Evolutionary conservation across 2,797 vertebrate genomes (phyloP).

Genomic region (Rhinatrema bivittatum): DNA sequence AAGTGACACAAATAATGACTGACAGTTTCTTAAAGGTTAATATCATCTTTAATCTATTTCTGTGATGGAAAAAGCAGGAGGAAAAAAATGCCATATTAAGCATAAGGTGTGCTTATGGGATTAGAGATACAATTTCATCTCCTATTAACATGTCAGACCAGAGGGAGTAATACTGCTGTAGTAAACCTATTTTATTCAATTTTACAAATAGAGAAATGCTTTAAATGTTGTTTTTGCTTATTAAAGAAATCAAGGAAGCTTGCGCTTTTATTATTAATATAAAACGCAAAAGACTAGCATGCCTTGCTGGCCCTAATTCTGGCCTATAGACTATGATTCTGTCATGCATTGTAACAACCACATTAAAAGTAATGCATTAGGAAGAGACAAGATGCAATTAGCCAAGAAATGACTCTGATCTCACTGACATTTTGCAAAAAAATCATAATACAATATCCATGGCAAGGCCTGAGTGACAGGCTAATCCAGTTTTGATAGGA

Average conservation of each 20-base stretch:
- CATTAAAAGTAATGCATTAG: slow-evolving; percentile 96
- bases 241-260: too few relatives aligned
- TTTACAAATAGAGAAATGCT: slow-evolving; percentile 44
- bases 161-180: slow-evolving; percentile 38
- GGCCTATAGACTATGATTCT: slow-evolving; percentile 64
- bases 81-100: slow-evolving; percentile 52
- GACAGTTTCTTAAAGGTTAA: slow-evolving; percentile 74
- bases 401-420: slow-evolving; percentile 99
- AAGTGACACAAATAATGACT: slow-evolving; percentile 53
- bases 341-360: slow-evolving; percentile 92
- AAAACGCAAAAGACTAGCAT: slow-evolving; percentile 33
- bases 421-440: slow-evolving; percentile 99
- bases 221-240: slow-evolving; percentile 52
- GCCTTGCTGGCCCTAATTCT: slow-evolving; percentile 53
- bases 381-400: slow-evolving; percentile 98
- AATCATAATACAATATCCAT: slow-evolving; percentile 96
- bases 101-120: slow-evolving; percentile 60
- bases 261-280: neutral
- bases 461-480: slow-evolving; percentile 89
- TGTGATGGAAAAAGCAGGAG: slow-evolving; percentile 41
- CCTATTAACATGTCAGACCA: slow-evolving; percentile 53
- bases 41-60: slow-evolving; percentile 73
- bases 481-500: slow-evolving; percentile 99
- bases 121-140: slow-evolving; percentile 63
- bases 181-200: slow-evolving; percentile 44